A percentile compares a stretch with the other conserved stretches of the same genome.
Evolutionary conservation across 2,888 invertebrate species (phyloP).

Genomic region (Drosophila quasianomalipes): DNA sequence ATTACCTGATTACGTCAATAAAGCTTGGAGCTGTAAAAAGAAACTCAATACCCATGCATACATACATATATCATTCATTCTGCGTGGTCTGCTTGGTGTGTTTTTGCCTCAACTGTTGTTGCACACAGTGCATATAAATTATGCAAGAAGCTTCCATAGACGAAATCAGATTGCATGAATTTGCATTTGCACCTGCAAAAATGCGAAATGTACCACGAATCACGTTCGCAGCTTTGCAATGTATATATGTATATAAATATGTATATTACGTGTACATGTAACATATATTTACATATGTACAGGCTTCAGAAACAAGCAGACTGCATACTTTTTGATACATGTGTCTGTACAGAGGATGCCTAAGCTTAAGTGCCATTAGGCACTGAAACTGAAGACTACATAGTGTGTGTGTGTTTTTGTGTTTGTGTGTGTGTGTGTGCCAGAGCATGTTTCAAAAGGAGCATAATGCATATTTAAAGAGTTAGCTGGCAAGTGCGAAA

Average conservation of each 20-base stretch:
- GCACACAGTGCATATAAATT: slow-evolving; percentile 66
- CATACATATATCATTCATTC: slow-evolving; percentile 31
- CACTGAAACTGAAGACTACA: slow-evolving; percentile 51
- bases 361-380: slow-evolving; percentile 80
- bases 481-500: slow-evolving; percentile 77
- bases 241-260: slow-evolving; percentile 2
- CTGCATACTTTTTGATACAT: slow-evolving; percentile 15
- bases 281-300: slow-evolving; percentile 1
- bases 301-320: slow-evolving; percentile 20
- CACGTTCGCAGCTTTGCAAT: slow-evolving; percentile 57
- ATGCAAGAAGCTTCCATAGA: slow-evolving; percentile 67
- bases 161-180: slow-evolving; percentile 67
- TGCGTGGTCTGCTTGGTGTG: slow-evolving; percentile 8
- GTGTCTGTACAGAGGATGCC: slow-evolving; percentile 51
- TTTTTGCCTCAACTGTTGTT: slow-evolving; percentile 33
- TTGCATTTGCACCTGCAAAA: slow-evolving; percentile 76
- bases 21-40: slow-evolving; percentile 9
- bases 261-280: background rate
- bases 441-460: slow-evolving; percentile 63
- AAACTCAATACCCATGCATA: slow-evolving; percentile 9
- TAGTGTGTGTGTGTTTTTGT: slow-evolving; percentile 8
- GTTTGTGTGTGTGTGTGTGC: slow-evolving; percentile 24
- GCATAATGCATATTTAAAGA: slow-evolving; percentile 80
- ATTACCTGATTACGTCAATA: slow-evolving; percentile 27
- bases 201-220: slow-evolving; percentile 68